phyloP scores from a whole-genome alignment of 2,888 invertebrate species.

The Eretmocerus hayati region DNA sequence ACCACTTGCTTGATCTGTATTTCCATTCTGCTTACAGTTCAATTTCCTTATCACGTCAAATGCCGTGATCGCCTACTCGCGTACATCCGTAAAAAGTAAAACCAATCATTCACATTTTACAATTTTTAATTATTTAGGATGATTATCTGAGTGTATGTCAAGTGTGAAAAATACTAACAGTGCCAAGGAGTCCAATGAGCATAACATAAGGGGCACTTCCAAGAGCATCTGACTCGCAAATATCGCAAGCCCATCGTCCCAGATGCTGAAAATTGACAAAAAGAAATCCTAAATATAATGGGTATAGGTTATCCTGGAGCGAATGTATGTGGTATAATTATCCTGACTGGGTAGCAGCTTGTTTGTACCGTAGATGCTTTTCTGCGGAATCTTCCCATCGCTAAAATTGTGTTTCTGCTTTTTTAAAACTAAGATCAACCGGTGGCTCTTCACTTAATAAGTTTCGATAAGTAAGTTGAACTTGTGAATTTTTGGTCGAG shows the following conservation, averaged over 20 bases:
- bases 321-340: not conserved
- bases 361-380: not conserved
- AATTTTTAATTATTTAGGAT: not conserved
- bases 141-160: not conserved
- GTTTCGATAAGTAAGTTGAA: too few species aligned
- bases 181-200: conserved; percentile 41
- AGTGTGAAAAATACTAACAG: conserved; percentile 34
- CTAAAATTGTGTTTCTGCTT: too few species aligned
- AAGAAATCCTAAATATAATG: not conserved
- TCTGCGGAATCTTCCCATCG: conserved; percentile 3
- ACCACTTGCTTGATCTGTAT: not conserved
- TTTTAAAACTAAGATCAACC: too few species aligned
- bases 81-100: too few species aligned
- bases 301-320: not conserved
- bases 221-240: conserved; percentile 39
- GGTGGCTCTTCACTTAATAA: too few species aligned
- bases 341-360: conserved; percentile 7
- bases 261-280: conserved; percentile 9
- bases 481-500: too few species aligned
- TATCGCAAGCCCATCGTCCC: conserved; percentile 30
- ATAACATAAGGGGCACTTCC: conserved; percentile 40
- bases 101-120: too few species aligned
- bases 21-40: conserved; percentile 27
- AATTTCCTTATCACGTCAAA: conserved; percentile 38
- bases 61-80: conserved; percentile 38